Percentiles rank a stretch among this genome's conserved stretches.
These are phyloP conservation scores for Petroica traversi DNA, from an alignment of 2,113 vertebrate genomes.

Conservation along the genomic window DNA sequence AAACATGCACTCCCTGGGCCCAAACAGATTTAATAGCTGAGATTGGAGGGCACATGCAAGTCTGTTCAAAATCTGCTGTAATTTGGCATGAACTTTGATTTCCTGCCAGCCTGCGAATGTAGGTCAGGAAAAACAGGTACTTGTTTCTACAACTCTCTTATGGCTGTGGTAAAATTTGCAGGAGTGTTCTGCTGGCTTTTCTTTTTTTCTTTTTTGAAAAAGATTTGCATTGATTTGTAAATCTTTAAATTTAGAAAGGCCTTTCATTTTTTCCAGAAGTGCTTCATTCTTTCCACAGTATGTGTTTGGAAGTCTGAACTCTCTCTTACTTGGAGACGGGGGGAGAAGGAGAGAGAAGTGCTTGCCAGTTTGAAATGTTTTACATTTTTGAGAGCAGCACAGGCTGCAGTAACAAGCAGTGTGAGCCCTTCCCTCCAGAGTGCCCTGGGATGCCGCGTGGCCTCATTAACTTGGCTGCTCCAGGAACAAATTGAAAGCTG, in stretches of 20 bases:
- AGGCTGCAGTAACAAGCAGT: neutral
- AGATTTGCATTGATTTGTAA: neutral
- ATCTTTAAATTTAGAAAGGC: neutral
- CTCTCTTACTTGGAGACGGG: neutral
- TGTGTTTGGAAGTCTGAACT: neutral
- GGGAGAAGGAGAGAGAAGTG: neutral
- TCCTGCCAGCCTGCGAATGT: conserved; percentile 33
- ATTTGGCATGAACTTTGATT: conserved; percentile 36
- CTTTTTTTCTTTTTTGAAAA: neutral
- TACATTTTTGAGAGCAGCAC: neutral
- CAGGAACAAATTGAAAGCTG: conserved; percentile 23
- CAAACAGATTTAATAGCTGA: neutral
- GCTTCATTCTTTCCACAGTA: neutral
- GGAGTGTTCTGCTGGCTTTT: neutral
- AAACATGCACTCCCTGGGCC: neutral
- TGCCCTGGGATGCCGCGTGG: neutral
- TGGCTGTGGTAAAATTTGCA: neutral
- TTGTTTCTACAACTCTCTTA: neutral
- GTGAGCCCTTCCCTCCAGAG: neutral
- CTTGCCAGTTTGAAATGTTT: neutral
- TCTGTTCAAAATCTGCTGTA: conserved; percentile 40
- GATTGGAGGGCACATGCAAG: neutral
- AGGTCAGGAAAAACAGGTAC: conserved; percentile 55
- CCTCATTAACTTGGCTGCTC: neutral
- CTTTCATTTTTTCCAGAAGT: neutral